Conservation (phyloP, 2,888 invertebrate genomes). For the Platypus cylindrus region DNA sequence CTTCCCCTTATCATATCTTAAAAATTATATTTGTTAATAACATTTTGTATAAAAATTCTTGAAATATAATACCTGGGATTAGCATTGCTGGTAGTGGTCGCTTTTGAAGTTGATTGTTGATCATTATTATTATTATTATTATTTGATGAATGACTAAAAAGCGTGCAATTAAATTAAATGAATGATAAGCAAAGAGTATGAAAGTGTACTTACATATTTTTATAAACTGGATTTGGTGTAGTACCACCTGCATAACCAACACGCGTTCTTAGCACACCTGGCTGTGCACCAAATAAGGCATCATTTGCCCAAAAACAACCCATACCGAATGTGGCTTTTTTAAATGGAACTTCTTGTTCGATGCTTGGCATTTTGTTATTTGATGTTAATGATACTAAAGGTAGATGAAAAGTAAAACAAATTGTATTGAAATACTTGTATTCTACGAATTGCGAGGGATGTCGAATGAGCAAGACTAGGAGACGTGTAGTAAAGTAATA, state of each 20-base stretch:
- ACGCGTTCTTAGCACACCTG: conserved; percentile 73
- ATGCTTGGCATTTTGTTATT: conserved; percentile 34
- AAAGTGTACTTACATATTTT: conserved; percentile 65
- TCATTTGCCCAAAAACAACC: conserved; percentile 92
- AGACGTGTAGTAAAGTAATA: no score
- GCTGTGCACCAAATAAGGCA: conserved; percentile 63
- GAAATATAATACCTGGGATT: conserved; percentile 11
- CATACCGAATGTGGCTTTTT: conserved; percentile 83
- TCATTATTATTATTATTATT: no score
- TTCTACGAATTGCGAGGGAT: no score
- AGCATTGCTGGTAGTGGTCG: conserved; percentile 10
- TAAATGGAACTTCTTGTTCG: conserved; percentile 50
- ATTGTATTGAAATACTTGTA: no score
- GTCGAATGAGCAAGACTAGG: no score
- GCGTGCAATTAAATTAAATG: no score
- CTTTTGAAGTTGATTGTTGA: no score
- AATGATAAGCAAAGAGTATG: no score
- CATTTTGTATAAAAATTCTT: conserved; percentile 1
- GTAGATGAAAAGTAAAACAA: no score
- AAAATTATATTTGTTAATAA: conserved; percentile 11
- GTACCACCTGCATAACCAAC: conserved; percentile 90
- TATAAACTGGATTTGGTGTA: conserved; percentile 68
- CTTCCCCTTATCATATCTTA: conserved; percentile 8
- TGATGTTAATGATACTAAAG: conserved; percentile 3
- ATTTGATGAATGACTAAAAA: no score